Base-by-base conservation (phyloP, 1,140 invertebrate genomes). In the Drosophila azteca region DNA sequence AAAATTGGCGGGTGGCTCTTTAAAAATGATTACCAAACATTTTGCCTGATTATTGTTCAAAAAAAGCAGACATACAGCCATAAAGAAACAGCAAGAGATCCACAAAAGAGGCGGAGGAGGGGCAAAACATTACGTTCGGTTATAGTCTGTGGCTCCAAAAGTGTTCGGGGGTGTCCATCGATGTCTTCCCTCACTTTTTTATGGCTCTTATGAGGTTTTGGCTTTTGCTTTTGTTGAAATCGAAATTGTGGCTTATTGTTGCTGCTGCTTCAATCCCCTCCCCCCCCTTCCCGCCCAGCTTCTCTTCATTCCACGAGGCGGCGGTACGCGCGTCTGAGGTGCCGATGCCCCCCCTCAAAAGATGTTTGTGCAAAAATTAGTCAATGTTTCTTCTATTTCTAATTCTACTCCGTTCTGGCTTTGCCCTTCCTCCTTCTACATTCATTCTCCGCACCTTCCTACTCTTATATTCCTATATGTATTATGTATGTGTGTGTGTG, bases 361-460 rank as follows among this genome's bases (percentile, higher is more conserved):
- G 82, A 64, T 82, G 72, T 87, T 82, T 78, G 82, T 78, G 82
- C 82, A 64, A 87, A 87, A 87, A 87, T 87, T 87, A 87, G 82
- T 87, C 82, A 87, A 88, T 49, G 58, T 39, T 35, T 43, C 49
- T 46, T 39, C 49, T 26, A 29, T 29, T 43, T 17, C 50, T 9
- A 13, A 15, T n/a, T 31, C 41, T 17, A 17, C 11, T 39, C 46
- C 54, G 17, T 50, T 52, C 54, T 76, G 49, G 15, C 65, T 53
- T 52, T 43, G 43, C 11, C 29, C 29, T 7, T 29, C 29, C 29
- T 8, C 7, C 1, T 29, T 29, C 24, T 26, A 24, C 24, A 24
- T 24, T 24, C 24, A 24, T 8, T 29, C 6, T 29, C 26, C 26
- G 1, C 8, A 7, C 6, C 29, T 31, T 31, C 29, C 29, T 31